Base-by-base conservation (phyloP, 2,797 vertebrate genomes). In the Takifugu ocellatus region DNA sequence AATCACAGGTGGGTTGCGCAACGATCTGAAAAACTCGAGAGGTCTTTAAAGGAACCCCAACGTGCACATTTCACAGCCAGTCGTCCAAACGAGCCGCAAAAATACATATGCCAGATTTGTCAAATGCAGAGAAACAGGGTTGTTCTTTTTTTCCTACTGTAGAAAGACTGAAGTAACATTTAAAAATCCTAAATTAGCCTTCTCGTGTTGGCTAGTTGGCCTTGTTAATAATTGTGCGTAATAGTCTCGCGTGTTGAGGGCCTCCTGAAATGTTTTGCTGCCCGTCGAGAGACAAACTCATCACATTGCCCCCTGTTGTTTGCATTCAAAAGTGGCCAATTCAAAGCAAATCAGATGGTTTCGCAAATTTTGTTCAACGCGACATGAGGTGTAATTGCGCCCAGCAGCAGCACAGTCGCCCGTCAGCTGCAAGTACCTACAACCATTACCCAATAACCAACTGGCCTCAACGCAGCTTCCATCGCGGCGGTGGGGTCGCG, bases 311-410 rank as follows among this genome's bases (percentile, higher is more conserved):
- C 55, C 74, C 61, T 55, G 67, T 61, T 68, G 72, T 54, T 66
- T 51, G 15, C 29, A 42, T 39, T 57, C 55, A 61, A 68, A 76
- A 70, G 68, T 51, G 60, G 50, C 54, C 57, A 53, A 69, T 73
- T 78, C 56, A 48, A 25, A 64, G 44, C 58, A 61, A 75, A 66
- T 78, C 67, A 27, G 72, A 68, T 57, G 64, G 4, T 59, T 77
- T 44, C 69, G 36, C 63, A 62, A 49, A 66, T 62, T 68, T 66
- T 49, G 57, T 60, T 56, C 49, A 55, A 65, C 66, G 33, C 77
- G 53, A 66, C 73, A 57, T 66, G 70, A 64, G 55, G 67, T 62
- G 39, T 72, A 66, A 79, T 79, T 75, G 63, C 56, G 17, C 66
- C 61, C 59, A 66, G 56, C 43, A 25, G 72, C 57, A 59, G 57